Evolutionary conservation across 2,888 invertebrate genomes (phyloP), one percentile per base, ranked within the genome.

Genomic region (Aspidiotus rigidus): DNA sequence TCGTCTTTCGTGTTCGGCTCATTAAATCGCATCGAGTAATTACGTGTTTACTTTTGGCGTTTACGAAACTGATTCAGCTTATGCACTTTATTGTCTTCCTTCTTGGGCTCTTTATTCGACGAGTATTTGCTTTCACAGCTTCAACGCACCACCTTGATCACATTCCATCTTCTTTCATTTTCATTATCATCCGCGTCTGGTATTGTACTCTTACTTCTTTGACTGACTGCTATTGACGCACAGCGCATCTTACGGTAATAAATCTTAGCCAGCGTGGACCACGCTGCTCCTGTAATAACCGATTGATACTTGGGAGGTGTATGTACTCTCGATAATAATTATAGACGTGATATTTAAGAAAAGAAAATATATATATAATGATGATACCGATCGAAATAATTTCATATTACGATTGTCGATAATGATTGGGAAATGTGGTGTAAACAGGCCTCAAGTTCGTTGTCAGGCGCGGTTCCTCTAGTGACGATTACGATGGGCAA

Each of bases 11-110:
- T 64, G 44, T 54, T 55, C 64, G 44, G 42, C 64, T 64, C 64
- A 56, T 64, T 57, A 64, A 64, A 64, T 64, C 57, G 42, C 64
- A 16, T 39, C 17, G 7, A 11, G 8, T 64, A 64, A 64, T 64
- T 64, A 64, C 56, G 57, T 64, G 64, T 64, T 64, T 64, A 57
- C 64, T 64, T 57, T 64, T 64, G 55, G 17, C 64, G 42, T 49
- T 11, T 49, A n/a, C 49, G 6, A 49, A 11, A n/a, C 49, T 49
- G 49, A 49, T n/a, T 49, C n/a, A 49, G 10, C 49, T 49, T 13
- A 16, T 42, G 17, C 39, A 13, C 17, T 64, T 17, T 42, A 57
- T 57, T 57, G 55, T 64, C 55, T 64, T 64, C 57, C 16, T 57
- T 56, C n/a, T 54, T 54, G 8, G 11, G n/a, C 49, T 49, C 6